phyloP scores from a whole-genome alignment of 2,888 invertebrate species.

The Oeneis ivallda region DNA sequence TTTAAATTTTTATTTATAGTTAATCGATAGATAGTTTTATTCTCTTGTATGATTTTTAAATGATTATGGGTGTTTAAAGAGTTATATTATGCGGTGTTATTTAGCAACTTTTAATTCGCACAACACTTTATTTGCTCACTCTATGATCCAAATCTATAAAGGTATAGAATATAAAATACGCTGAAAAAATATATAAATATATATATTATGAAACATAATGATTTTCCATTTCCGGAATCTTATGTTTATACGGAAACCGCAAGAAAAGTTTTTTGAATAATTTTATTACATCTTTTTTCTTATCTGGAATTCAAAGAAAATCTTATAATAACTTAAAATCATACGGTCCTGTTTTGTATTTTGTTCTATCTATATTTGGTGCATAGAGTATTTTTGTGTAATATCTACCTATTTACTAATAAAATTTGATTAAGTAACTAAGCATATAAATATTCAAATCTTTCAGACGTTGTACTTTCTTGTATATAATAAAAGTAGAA shows the following conservation, averaged over 20 bases:
- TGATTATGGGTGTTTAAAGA: constrained; percentile 23
- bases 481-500: constrained; percentile 25
- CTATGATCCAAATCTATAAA: background rate
- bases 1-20: constrained; percentile 57
- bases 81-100: constrained; percentile 21
- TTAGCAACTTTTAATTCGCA: constrained; percentile 35
- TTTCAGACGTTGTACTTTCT: constrained; percentile 17
- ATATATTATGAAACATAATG: too few species aligned
- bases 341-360: too few species aligned
- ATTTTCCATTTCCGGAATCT: too few species aligned
- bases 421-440: constrained; percentile 16
- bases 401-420: background rate
- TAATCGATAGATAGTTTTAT: constrained; percentile 60
- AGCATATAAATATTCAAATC: constrained; percentile 12
- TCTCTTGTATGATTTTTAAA: constrained; percentile 36
- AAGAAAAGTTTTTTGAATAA: too few species aligned
- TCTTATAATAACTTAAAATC: too few species aligned
- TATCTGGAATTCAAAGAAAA: too few species aligned
- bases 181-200: too few species aligned
- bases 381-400: background rate
- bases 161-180: background rate
- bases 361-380: background rate
- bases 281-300: too few species aligned
- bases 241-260: too few species aligned
- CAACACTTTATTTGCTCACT: constrained; percentile 30